Conservation (phyloP, 2,797 vertebrate genomes). For the Mus spretus region DNA sequence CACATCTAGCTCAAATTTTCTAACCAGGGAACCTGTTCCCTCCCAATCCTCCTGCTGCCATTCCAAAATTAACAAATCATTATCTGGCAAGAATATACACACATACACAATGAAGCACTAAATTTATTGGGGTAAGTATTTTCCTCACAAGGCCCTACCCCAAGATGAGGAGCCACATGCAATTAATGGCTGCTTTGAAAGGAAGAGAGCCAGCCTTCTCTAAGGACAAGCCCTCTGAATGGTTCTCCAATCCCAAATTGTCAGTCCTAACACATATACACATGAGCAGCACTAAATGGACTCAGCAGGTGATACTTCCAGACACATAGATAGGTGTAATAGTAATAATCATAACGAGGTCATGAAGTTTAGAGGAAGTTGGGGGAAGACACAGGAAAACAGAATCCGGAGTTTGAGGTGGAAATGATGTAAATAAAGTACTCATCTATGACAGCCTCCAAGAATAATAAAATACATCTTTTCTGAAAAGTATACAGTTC, state of each 20-base stretch:
- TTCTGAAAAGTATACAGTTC: slow-evolving; percentile 40
- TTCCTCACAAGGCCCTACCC: neutral
- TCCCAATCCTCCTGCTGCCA: neutral
- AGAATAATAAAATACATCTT: slow-evolving; percentile 7
- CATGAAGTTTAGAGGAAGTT: neutral
- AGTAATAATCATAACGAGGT: neutral
- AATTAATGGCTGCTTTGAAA: neutral
- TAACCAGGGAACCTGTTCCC: neutral
- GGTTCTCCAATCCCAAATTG: neutral
- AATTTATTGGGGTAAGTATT: slow-evolving; percentile 43
- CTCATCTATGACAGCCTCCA: neutral
- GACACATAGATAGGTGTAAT: neutral
- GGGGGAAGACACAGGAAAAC: neutral
- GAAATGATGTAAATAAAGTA: neutral
- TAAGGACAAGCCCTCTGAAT: neutral
- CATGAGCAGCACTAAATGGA: neutral
- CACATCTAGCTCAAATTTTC: slow-evolving; percentile 22
- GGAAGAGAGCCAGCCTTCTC: neutral
- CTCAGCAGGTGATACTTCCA: neutral
- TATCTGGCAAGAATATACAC: slow-evolving; percentile 28
- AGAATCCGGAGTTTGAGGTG: neutral
- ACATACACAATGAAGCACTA: neutral
- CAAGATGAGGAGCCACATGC: neutral
- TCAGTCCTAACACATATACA: neutral
- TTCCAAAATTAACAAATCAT: slow-evolving; percentile 61